phyloP scores from a whole-genome alignment of 2,113 vertebrate species.

The Pica pica region DNA sequence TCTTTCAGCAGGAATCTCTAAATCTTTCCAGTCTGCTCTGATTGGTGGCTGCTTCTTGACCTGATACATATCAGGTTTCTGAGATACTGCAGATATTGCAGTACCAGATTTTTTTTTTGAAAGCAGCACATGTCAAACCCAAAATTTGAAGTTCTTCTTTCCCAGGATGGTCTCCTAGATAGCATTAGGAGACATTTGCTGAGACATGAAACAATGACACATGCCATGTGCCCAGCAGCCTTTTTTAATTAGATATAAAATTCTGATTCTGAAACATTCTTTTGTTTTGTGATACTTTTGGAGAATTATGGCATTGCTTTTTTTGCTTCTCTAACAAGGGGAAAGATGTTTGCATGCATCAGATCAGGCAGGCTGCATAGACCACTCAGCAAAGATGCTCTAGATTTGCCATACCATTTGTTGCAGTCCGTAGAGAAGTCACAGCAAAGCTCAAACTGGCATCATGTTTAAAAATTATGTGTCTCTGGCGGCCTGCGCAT shows the following conservation, averaged over 20 bases:
- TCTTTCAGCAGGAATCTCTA: neutral
- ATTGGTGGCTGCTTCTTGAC: neutral
- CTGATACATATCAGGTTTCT: neutral
- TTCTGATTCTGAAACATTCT: neutral
- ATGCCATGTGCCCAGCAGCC: neutral
- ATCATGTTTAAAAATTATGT: neutral
- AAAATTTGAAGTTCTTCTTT: neutral
- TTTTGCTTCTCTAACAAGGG: neutral
- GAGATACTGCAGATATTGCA: neutral
- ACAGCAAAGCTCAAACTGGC: neutral
- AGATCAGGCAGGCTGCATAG: neutral
- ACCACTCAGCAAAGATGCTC: neutral
- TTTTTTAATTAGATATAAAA: neutral
- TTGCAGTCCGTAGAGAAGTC: neutral
- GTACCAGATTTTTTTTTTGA: neutral
- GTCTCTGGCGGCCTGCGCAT: neutral
- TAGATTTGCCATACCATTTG: neutral
- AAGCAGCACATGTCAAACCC: neutral
- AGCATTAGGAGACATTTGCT: neutral
- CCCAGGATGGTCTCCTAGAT: neutral
- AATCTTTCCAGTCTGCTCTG: neutral
- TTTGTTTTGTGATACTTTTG: neutral
- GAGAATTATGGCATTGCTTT: neutral
- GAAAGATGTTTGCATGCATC: neutral
- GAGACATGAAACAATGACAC: neutral